These are phyloP conservation scores for Pelecanoides urinatrix DNA, from an alignment of 2,113 vertebrate genomes.

Conservation along the genomic window DNA sequence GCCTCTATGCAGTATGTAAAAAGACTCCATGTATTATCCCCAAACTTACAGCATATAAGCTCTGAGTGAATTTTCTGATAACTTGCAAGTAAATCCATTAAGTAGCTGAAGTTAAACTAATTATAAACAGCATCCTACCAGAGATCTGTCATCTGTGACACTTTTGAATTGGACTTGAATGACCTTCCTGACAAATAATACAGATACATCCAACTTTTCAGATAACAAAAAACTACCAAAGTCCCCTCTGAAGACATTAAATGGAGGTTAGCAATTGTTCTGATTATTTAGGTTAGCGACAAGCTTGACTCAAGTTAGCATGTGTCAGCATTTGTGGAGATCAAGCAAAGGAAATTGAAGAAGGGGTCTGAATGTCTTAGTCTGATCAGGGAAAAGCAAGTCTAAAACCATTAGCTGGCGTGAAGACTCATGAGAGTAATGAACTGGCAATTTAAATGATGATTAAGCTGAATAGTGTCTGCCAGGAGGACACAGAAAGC, in stretches of 20 bases:
- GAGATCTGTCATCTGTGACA: background rate
- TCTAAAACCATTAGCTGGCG: background rate
- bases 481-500: conserved; percentile 8
- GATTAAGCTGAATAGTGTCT: conserved; percentile 31
- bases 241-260: background rate
- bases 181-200: background rate
- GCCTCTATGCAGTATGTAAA: background rate
- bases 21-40: background rate
- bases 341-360: conserved; percentile 22
- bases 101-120: conserved; percentile 60
- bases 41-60: background rate
- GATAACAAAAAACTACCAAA: background rate
- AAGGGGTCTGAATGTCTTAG: background rate
- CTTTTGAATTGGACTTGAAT: background rate
- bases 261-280: conserved; percentile 4
- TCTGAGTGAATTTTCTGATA: conserved; percentile 34
- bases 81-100: conserved; percentile 55
- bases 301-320: background rate
- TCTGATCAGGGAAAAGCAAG: conserved; percentile 22
- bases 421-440: conserved; percentile 29
- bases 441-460: conserved; percentile 31
- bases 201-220: background rate
- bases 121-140: background rate
- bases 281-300: background rate
- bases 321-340: conserved; percentile 38